Base-by-base conservation (phyloP, 2,113 vertebrate species). In the Takifugu bimaculatus region DNA sequence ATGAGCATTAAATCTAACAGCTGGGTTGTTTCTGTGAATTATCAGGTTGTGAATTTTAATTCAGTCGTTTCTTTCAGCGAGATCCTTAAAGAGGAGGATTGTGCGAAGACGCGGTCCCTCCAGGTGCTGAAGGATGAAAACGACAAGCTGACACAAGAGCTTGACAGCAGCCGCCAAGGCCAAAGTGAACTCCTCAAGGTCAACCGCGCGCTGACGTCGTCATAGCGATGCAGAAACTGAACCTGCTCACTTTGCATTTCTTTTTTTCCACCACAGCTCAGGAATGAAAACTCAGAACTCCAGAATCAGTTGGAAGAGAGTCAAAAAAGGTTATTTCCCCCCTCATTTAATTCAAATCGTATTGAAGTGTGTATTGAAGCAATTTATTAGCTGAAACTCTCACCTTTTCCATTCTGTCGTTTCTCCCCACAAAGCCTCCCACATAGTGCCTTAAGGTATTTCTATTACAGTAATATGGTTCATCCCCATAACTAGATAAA, bases 241-340 rank as follows among this genome's bases (percentile, higher is more conserved):
- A 51, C 14, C 15, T n/a, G 45, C 45, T 47, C 45, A 15, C 45
- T 47, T n/a, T 6, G 4, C 20, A 42, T 26, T 35, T 5, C 28
- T 4, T 13, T 9, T 55, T 25, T 57, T 35, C 54, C n/a, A 55
- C 35, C n/a, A 4, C 55, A 98, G 96, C 86, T 97, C 68, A 93
- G 94, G 86, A 92, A 95, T 60, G 93, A 97, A 74, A 86, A 90
- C 81, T 91, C 91, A n/a, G 92, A 92, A 68, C 93, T 99, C 70
- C 95, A 93, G 83, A 94, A 92, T 76, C 94, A 97, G 88, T 79
- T 97, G 63, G 86, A 93, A 85, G 94, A 96, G 83, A 91, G 96
- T 88, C 94, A 96, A 89, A 92, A 93, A 84, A 97, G 96, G 97
- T 98, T 87, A 88, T 9, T 10, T 1, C 9, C 11, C 11, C 11